Percentiles rank a stretch among this genome's conserved stretches.
Evolutionary conservation across 92 coral and sea anemone species (phyloP).

Genomic region (Phenganax marumi): DNA sequence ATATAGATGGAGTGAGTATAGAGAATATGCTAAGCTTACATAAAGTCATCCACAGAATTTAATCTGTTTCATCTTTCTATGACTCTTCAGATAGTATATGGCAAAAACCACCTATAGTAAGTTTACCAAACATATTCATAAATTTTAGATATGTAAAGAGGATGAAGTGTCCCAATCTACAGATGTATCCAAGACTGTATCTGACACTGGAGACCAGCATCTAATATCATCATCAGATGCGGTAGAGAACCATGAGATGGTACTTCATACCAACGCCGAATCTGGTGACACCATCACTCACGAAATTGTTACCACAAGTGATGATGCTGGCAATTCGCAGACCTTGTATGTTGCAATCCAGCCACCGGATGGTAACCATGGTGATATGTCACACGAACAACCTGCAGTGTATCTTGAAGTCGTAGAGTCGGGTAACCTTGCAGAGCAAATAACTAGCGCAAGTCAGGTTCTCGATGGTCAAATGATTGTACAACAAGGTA

Average conservation of each 20-base stretch:
- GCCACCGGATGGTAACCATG: slow-evolving; percentile 77
- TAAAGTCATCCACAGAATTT: too few species aligned
- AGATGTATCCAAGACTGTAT: slow-evolving; percentile 18
- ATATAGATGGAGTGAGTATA: too few species aligned
- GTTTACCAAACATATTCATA: too few species aligned
- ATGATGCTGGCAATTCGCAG: slow-evolving; percentile 53
- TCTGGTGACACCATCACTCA: slow-evolving; percentile 6
- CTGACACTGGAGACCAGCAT: not conserved
- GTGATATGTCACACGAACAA: slow-evolving; percentile 74
- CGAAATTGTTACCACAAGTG: slow-evolving; percentile 31
- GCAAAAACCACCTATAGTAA: too few species aligned
- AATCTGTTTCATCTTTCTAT: too few species aligned
- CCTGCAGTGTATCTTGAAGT: slow-evolving; percentile 99
- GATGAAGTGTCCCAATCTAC: slow-evolving; percentile 9
- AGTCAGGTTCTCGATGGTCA: slow-evolving; percentile 87
- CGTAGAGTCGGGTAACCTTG: slow-evolving; percentile 92
- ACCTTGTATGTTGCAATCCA: slow-evolving; percentile 96
- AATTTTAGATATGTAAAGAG: not conserved
- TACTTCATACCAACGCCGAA: not conserved
- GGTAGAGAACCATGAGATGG: not conserved
- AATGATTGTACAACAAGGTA: slow-evolving; percentile 90
- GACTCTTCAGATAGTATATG: too few species aligned
- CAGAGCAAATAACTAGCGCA: slow-evolving; percentile 76
- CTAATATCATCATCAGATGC: slow-evolving; percentile 13
- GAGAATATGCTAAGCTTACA: too few species aligned